Base-by-base conservation (phyloP, 2,113 vertebrate genomes). In the Lethenteron camtschaticum region DNA sequence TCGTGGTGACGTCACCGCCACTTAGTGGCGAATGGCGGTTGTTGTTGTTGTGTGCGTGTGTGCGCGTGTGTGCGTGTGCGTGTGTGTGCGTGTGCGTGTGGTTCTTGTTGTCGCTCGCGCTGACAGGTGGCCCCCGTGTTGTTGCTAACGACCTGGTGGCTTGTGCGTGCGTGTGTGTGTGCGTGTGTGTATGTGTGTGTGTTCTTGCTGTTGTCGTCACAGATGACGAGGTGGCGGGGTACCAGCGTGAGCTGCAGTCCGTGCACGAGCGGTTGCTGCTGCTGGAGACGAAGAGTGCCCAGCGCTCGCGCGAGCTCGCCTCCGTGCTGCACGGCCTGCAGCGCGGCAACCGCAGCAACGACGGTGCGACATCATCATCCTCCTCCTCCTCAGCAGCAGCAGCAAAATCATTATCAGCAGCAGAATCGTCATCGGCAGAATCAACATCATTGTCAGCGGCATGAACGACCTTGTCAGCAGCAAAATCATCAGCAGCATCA, bases 321-420 rank as follows among this genome's bases (percentile, higher is more conserved):
- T n/a, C 63, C 24, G 63, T 66, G 63, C 63, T 66, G n/a, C n/a
- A n/a, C n/a, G 63, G 24, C 24, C 24, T 66, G 11, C 63, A 66
- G 63, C 63, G 63, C n/a, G 63, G 63, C n/a, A 66, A 66, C 63
- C n/a, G 63, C n/a, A 66, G n/a, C 9, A 66, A 66, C 24, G 41
- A 41, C 5, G 41, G 41, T 41, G 41, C 41, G 41, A 41, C 41
- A 41, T 41, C 41, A 5, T 41, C 41, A 5, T 41, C 41, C 24
- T 24, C 41, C 41, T 41, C 41, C 41, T 41, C 41, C 41, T 41
- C 6, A 5, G 41, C 41, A 41, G 41, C 41, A 41, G 41, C 41
- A 3, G 41, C 41, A 41, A 5, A 41, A 41, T 41, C 41, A 41
- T 6, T 41, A 41, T 41, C 41, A 41, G 41, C 41, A 3, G 41